Percentiles rank a stretch among this genome's conserved stretches.
These are phyloP conservation scores for Zygothrica quintamaculata DNA, from an alignment of 2,888 invertebrate genomes.

Conservation along the genomic window DNA sequence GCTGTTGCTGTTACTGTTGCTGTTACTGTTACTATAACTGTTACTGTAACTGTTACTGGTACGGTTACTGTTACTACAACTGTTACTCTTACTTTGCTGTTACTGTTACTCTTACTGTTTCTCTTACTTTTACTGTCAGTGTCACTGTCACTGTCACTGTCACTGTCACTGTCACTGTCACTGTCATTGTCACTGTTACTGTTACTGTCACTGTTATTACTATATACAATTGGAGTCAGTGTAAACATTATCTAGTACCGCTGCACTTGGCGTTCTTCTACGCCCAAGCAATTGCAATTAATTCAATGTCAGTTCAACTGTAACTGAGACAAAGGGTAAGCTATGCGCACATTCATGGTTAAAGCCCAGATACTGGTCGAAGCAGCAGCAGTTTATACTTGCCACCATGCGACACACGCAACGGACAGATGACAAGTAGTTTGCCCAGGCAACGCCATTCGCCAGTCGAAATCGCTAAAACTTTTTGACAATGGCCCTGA, in stretches of 20 bases:
- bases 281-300: conserved; percentile 57
- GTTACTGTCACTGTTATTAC: conserved; percentile 21
- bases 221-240: neutral
- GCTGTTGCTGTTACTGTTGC: neutral
- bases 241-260: conserved; percentile 37
- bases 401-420: neutral
- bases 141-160: neutral
- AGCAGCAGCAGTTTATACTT: conserved; percentile 23
- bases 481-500: conserved; percentile 60
- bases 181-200: conserved; percentile 1
- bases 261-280: conserved; percentile 23
- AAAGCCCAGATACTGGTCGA: conserved; percentile 27
- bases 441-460: conserved; percentile 48
- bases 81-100: neutral
- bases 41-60: neutral
- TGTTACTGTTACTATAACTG: neutral
- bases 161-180: neutral
- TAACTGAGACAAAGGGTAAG: conserved; percentile 61
- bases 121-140: neutral
- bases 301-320: conserved; percentile 66
- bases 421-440: neutral
- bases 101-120: neutral
- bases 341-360: conserved; percentile 24
- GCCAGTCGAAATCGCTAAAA: conserved; percentile 62
- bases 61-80: neutral